Evolutionary conservation across 1,140 invertebrate species (phyloP), one percentile per base, ranked within the genome.

Genomic region (Drosophila nigrodunni): DNA sequence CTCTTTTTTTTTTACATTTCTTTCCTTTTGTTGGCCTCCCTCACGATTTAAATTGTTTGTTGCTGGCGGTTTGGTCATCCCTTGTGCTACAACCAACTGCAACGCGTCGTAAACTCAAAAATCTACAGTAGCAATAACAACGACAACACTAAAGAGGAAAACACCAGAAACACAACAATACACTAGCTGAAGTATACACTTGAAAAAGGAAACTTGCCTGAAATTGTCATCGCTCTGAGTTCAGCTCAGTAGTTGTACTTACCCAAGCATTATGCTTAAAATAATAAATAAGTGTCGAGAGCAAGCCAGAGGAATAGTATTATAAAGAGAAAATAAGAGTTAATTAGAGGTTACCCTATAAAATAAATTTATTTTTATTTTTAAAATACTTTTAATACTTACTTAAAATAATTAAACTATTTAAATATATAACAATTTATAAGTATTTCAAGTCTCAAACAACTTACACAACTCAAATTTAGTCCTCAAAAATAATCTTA

Each of bases 41-140:
- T 68, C 73, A 65, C 73, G 71, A 82, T 82, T 88, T 73, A 78
- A 81, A 87, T 87, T 88, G 83, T 88, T 83, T 87, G 83, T 88
- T 76, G 67, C 82, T 41, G 66, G 82, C 75, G 54, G 72, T 50
- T 75, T 74, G 80, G 78, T 76, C 75, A 76, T 74, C 71, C 57
- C 69, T 62, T 66, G 52, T 25, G 15, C 65, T 3, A 1, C 2
- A 37, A 74, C 39, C 82, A 49, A 76, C 67, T 86, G 78, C 82
- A 86, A 70, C 75, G 71, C 72, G 82, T 67, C 82, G 76, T 76
- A 87, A 86, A 82, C 76, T 76, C 57, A 72, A 69, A 76, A 72
- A 77, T 68, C 82, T 66, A 55, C 66, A 80, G 18, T 10, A 64
- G 15, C 34, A 21, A 70, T 43, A 62, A 37, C 41, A 58, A 35